Conservation (phyloP, 2,113 vertebrate species). For the Onychorhynchus coronatus region DNA sequence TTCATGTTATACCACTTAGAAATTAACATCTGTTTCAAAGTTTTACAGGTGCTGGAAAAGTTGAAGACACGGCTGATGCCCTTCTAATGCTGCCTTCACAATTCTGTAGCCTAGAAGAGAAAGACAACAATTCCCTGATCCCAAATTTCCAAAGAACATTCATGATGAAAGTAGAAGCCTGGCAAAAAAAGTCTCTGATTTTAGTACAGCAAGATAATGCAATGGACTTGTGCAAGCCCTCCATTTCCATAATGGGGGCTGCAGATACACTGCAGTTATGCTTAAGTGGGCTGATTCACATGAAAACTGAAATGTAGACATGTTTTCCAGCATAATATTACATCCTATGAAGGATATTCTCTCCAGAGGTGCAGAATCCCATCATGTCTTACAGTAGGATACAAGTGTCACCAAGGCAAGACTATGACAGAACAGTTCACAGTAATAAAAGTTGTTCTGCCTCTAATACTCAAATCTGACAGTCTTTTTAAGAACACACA, state of each 20-base stretch:
- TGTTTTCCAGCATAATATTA: neutral
- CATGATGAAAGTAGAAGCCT: conserved; percentile 12
- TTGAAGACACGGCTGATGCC: neutral
- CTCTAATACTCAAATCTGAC: neutral
- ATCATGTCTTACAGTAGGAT: neutral
- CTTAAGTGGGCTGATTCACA: neutral
- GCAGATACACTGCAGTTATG: neutral
- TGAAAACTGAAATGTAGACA: neutral
- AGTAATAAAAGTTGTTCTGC: neutral
- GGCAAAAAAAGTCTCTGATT: neutral
- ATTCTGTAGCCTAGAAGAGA: neutral
- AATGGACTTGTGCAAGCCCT: neutral
- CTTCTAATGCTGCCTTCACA: neutral
- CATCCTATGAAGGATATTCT: neutral
- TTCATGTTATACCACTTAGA: neutral
- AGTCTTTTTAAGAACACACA: no score
- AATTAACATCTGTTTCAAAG: conserved; percentile 37
- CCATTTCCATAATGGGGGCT: neutral
- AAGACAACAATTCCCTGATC: neutral
- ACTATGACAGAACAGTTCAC: neutral
- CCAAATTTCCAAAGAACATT: neutral
- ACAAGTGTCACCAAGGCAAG: neutral
- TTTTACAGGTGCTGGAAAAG: neutral
- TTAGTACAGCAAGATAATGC: neutral
- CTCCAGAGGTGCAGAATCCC: neutral